Evolutionary conservation across 92 coral and sea anemone species (phyloP).

Genomic region (Siderastrea radians): DNA sequence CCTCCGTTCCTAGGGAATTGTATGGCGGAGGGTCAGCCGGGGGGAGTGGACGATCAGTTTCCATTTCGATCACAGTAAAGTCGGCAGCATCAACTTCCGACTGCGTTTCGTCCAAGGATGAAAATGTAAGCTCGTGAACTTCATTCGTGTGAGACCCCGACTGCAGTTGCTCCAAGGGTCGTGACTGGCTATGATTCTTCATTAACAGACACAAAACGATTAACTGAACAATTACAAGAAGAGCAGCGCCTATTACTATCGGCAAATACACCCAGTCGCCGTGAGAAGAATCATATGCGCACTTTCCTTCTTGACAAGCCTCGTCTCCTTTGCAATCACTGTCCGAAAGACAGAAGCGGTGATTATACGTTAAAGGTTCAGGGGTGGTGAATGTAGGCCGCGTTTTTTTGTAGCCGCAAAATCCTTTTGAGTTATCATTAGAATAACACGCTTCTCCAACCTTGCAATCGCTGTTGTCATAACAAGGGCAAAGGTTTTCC

Average conservation of each 20-base stretch:
- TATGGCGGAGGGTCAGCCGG: constrained; percentile 69
- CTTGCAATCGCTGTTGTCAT: not conserved
- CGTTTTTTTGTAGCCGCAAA: not conserved
- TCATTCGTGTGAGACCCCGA: not conserved
- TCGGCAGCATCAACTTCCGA: not conserved
- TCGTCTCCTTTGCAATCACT: not conserved
- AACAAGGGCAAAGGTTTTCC: not conserved
- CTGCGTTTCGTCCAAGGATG: not conserved
- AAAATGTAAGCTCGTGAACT: not conserved
- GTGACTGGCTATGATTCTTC: no score
- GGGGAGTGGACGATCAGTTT: not conserved
- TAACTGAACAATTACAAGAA: no score
- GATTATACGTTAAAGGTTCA: not conserved
- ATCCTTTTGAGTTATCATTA: no score
- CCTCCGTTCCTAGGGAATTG: constrained; percentile 11
- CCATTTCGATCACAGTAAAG: constrained; percentile 13
- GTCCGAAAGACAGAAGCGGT: not conserved
- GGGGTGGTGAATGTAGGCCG: not conserved
- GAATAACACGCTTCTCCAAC: not conserved
- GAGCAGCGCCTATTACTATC: not conserved
- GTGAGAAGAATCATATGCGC: not conserved
- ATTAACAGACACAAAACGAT: no score
- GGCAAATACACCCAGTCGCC: not conserved
- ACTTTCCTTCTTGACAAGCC: not conserved
- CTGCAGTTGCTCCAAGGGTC: no score